Percentiles rank a stretch among this genome's conserved stretches.
Conservation (phyloP, 2,797 vertebrate species). For the Botia almorhae region DNA sequence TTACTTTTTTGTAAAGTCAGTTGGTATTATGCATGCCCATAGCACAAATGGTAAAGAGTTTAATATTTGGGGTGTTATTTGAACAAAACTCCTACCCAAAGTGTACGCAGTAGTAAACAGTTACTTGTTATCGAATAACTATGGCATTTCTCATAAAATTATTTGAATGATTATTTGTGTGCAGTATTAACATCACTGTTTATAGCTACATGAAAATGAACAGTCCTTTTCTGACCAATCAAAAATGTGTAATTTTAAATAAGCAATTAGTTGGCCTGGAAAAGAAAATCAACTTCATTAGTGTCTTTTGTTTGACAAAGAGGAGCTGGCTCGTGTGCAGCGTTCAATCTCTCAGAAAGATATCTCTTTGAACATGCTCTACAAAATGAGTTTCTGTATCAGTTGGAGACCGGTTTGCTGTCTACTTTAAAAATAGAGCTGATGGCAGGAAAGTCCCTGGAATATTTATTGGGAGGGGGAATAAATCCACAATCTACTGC, state of each 20-base stretch:
- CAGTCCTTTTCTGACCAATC: constrained; percentile 68
- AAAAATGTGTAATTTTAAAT: constrained; percentile 71
- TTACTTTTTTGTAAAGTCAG: no score
- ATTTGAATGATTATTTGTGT: constrained; percentile 66
- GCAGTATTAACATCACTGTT: constrained; percentile 66
- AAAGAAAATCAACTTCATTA: constrained; percentile 75
- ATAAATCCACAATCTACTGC: constrained; percentile 65
- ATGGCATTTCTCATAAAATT: neutral
- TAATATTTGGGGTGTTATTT: neutral
- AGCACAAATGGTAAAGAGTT: neutral
- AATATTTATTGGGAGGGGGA: constrained; percentile 60
- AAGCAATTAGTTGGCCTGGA: constrained; percentile 72
- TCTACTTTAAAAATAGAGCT: constrained; percentile 57
- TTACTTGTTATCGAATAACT: neutral
- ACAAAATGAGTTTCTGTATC: constrained; percentile 68
- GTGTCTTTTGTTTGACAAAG: constrained; percentile 56
- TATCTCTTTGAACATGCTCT: constrained; percentile 61
- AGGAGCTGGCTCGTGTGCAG: constrained; percentile 62
- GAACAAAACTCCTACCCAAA: neutral
- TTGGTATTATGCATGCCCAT: neutral
- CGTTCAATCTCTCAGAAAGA: constrained; percentile 53
- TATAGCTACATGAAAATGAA: constrained; percentile 69
- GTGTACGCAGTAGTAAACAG: neutral
- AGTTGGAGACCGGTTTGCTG: constrained; percentile 61
- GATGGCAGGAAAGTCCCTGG: constrained; percentile 58